Evolutionary conservation across 2,888 invertebrate species (phyloP).

Genomic region (Bruchidius siliquastri): DNA sequence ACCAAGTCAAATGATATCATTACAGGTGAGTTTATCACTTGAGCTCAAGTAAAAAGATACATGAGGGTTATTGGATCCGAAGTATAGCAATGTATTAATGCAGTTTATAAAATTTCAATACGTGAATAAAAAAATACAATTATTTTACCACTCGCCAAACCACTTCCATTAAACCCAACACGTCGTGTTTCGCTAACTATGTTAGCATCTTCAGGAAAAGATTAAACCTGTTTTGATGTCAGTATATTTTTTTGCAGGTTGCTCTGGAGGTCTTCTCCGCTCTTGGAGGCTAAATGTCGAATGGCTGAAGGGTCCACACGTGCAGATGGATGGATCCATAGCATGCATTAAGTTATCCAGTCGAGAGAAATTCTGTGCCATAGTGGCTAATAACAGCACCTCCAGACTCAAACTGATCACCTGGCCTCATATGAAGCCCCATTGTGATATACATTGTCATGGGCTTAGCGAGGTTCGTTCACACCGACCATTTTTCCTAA

Average conservation of each 20-base stretch:
- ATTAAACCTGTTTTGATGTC: too few relatives aligned
- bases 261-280: background rate
- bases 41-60: too few relatives aligned
- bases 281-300: background rate
- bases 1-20: background rate
- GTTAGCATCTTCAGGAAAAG: too few relatives aligned
- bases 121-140: too few relatives aligned
- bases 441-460: background rate
- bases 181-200: too few relatives aligned
- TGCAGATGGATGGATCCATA: background rate
- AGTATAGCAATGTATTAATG: too few relatives aligned
- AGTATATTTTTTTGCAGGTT: background rate
- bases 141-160: too few relatives aligned
- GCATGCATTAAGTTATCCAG: background rate
- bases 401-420: background rate
- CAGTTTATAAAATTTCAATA: too few relatives aligned
- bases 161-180: too few relatives aligned
- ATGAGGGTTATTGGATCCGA: too few relatives aligned
- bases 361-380: background rate
- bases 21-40: background rate
- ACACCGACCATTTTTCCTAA: too few relatives aligned
- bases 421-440: background rate
- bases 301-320: background rate
- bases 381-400: background rate
- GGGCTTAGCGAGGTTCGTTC: background rate